Base-by-base conservation (phyloP, 92 coral and sea anemone genomes). In the Chrysogorgia sp. region DNA sequence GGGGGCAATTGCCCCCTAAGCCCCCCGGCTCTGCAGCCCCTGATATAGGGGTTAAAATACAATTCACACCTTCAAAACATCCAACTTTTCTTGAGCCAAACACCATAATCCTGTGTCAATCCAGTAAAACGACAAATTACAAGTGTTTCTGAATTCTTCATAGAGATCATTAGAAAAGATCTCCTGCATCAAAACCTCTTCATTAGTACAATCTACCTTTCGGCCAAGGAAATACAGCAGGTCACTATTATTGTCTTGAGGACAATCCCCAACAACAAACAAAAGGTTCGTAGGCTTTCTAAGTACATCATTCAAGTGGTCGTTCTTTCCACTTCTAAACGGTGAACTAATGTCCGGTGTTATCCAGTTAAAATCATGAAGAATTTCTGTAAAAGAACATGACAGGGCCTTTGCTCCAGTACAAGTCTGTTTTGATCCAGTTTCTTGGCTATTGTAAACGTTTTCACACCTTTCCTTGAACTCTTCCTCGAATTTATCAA, bases 291-390 rank as follows among this genome's bases (percentile, higher is more conserved):
- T 69, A 13, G 76, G 69, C 37, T 28, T 50, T n/a, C 64, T 84
- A 4, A 67, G 63, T 55, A 80, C 59, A 37, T 52, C 65, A 29
- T 70, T 77, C 31, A 34, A n/a, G 21, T 35, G 75, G 15, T 25
- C 77, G 56, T 45, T 41, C 26, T 62, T 80, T 28, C 72, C 69
- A 52, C 81, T 77, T 56, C 83, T 86, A 1, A 88, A 67, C 0
- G 99, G 99, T 0, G 99, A 96, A 55, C 81, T 83, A 19, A 92
- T 83, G 52, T 92, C 97, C 5, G 89, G 93, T 33, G 83, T 71
- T 7, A 85, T 88, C 98, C 99, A 96, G 56, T 84, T 89, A 75
- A 96, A 96, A 77, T 96, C 97, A 62, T 96, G 99, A 52, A 92
- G 77, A 10, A 85, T 79, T 67, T 96, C 91, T 0, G 92, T 89